Evolutionary conservation across 2,797 vertebrate species (phyloP), one percentile per base, ranked within the genome.

Genomic region (Monodelphis domestica): DNA sequence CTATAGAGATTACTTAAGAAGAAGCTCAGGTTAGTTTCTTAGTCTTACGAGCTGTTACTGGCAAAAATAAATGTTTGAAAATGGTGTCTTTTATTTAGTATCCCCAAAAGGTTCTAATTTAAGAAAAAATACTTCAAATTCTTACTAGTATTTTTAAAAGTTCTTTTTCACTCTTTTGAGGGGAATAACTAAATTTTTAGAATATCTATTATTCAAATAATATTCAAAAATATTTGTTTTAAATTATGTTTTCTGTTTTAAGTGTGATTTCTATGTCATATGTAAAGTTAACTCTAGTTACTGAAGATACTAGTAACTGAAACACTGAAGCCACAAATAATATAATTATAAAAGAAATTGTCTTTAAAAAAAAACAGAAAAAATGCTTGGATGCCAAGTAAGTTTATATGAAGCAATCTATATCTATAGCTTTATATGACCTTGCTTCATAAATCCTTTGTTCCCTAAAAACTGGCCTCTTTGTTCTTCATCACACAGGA

Each of bases 1-100:
- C 54, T 84, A 93, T 92, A 91, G 91, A 94, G 84, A 97, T 97
- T 95, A 97, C 92, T 97, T 97, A 96, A 95, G 89, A 96, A 96
- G 59, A 28, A 0, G 7, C 96, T 92, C 90, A 91, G 89, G 91
- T 56, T 96, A 95, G 93, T 14, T 94, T 59, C 95, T 97, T 97
- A 95, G 95, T 97, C 96, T 97, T 97, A 96, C 97, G 93, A 94
- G 57, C 33, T 70, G 51, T 90, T 96, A 88, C 90, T 78, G 89
- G 63, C 94, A 97, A 97, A 21, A 97, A 96, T 91, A 87, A 95
- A 93, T 91, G 91, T 53, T 94, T 90, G 92, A 96, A 96, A 89
- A 94, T 95, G 96, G 97, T 95, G 9, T 89, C 96, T 97, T 89
- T 94, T 59, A 33, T 5, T 94, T 57, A 95, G 29, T 96, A 45